Evolutionary conservation across 2,888 invertebrate species (phyloP).

Genomic region (Megamerina dolium): DNA sequence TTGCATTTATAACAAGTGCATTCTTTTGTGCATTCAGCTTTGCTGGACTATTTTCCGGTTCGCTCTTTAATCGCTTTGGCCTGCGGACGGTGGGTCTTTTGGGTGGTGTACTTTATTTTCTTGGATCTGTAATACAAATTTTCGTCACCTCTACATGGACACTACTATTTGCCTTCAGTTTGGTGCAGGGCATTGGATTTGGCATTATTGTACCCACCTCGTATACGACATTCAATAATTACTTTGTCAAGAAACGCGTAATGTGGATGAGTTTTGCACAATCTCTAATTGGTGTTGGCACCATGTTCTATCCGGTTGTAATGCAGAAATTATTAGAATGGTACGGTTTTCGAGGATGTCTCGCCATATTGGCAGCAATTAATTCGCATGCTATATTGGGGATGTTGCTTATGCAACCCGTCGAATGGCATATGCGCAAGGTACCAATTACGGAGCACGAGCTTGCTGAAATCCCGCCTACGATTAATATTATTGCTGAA

Average conservation of each 20-base stretch:
- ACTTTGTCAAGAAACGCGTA: slow-evolving; percentile 63
- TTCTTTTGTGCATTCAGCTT: slow-evolving; percentile 53
- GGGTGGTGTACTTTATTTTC: slow-evolving; percentile 59
- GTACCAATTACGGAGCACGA: slow-evolving; percentile 33
- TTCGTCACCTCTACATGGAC: slow-evolving; percentile 60
- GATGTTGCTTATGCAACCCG: slow-evolving; percentile 67
- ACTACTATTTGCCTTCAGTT: slow-evolving; percentile 59
- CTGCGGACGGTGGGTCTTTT: slow-evolving; percentile 61
- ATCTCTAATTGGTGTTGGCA: slow-evolving; percentile 61
- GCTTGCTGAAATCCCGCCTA: slow-evolving; percentile 25
- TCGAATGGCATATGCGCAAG: slow-evolving; percentile 63
- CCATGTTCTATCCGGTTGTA: slow-evolving; percentile 62
- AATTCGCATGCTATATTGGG: slow-evolving; percentile 63
- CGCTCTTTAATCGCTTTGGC: slow-evolving; percentile 60
- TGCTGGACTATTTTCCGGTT: slow-evolving; percentile 61
- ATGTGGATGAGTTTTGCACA: slow-evolving; percentile 73
- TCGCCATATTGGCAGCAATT: slow-evolving; percentile 60
- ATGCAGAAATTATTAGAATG: slow-evolving; percentile 57
- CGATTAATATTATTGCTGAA: not conserved
- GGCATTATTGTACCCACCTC: slow-evolving; percentile 68
- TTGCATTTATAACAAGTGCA: slow-evolving; percentile 64
- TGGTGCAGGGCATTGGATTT: slow-evolving; percentile 64
- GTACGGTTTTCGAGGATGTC: slow-evolving; percentile 67
- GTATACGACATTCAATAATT: slow-evolving; percentile 68
- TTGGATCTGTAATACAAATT: slow-evolving; percentile 58